Base-by-base conservation (phyloP, 2,113 vertebrate genomes). In the Malurus elegans region DNA sequence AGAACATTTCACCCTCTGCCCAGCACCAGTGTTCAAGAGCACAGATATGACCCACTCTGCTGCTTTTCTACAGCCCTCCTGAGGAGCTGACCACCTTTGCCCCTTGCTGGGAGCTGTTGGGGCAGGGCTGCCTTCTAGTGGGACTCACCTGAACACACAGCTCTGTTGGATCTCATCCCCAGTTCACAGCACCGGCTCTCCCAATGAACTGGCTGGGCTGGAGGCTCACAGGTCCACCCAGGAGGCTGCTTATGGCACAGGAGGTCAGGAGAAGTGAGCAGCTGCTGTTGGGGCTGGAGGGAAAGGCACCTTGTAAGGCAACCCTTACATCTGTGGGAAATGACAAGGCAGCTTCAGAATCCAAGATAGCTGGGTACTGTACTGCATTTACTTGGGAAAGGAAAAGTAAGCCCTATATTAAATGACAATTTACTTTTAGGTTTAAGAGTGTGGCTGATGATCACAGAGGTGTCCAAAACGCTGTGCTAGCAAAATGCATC, bases 401-500 rank as follows among this genome's bases (percentile, higher is more conserved):
- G 34, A 44, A 82, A 71, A 86, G 38, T 12, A 86, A 91, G 44
- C 28, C 82, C 48, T 70, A 2, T 28, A 73, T 79, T 79, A 90
- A 73, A 66, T 47, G 8, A 86, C 42, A 93, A 82, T 51, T 88
- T 79, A n/a, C 58, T 79, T 90, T 28, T 64, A 90, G 36, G 32
- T 86, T 84, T 76, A 73, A 66, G 44, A 88, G 29, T 6, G 0
- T 40, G 69, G 42, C 64, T 93, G 78, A 91, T 56, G 92, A 93
- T 86, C 72, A 80, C 38, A 76, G 48, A 90, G 31, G 44, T 56
- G 40, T 64, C 45, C 51, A 93, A 83, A 92, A 50, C 0, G 6
- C 92, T 86, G 58, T 42, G 20, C 56, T 38, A 85, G 82, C 91
- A 92, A 94, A 96, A 93, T 26, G 15, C 60, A 88, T 73, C 66